Evolutionary conservation across 2,888 invertebrate genomes (phyloP).

Genomic region (Hydrotaea cyrtoneurina): DNA sequence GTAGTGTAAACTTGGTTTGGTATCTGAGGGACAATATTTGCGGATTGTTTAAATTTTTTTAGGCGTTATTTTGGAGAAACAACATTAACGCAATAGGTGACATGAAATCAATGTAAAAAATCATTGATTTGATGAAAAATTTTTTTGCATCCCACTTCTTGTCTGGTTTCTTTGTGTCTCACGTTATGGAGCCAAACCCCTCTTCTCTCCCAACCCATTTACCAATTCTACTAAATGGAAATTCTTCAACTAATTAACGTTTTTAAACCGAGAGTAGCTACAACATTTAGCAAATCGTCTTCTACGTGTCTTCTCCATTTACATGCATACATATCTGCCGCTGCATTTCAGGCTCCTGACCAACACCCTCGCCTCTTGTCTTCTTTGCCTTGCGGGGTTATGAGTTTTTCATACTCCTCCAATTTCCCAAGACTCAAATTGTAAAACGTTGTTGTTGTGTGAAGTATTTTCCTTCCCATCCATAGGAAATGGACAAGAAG

Average conservation of each 20-base stretch:
- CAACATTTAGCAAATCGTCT: background rate
- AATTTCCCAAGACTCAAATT: conserved; percentile 63
- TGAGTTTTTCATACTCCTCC: conserved; percentile 63
- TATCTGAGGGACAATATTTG: too few species aligned
- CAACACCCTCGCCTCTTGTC: conserved; percentile 8
- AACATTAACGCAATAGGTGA: too few species aligned
- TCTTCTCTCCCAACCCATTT: background rate
- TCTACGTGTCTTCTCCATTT: background rate
- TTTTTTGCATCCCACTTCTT: too few species aligned
- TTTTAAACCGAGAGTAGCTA: background rate
- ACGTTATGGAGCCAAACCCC: too few species aligned
- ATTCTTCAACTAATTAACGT: conserved; percentile 61
- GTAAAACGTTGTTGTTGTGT: conserved; percentile 44
- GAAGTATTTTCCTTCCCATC: conserved; percentile 36
- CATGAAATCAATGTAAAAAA: too few species aligned
- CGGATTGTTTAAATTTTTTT: too few species aligned
- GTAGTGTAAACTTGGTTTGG: too few species aligned
- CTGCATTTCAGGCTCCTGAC: conserved; percentile 23
- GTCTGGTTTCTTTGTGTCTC: too few species aligned
- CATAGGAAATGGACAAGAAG: conserved; percentile 30
- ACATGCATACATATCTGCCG: conserved; percentile 12
- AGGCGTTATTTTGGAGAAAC: too few species aligned
- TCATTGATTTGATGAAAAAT: too few species aligned
- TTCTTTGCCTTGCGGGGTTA: conserved; percentile 25
- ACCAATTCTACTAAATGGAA: conserved; percentile 37